These are phyloP conservation scores for Poeciliopsis occidentalis DNA, from an alignment of 2,113 vertebrate genomes.

Conservation along the genomic window DNA sequence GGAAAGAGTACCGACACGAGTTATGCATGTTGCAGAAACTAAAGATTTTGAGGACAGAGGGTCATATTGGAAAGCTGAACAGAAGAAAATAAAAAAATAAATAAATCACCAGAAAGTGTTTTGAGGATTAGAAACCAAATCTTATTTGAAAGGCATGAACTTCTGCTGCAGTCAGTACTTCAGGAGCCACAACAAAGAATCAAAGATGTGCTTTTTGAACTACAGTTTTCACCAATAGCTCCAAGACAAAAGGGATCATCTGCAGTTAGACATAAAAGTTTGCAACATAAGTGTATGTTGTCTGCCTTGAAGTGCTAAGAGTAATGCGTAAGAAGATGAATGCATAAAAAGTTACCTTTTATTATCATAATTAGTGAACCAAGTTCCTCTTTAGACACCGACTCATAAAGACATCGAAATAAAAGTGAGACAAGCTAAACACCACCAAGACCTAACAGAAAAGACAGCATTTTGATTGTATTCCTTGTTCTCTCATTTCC, in stretches of 20 bases:
- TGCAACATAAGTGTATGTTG: no score
- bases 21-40: no score
- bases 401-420: slow-evolving; percentile 61
- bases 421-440: slow-evolving; percentile 73
- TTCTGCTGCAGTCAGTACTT: neutral
- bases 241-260: no score
- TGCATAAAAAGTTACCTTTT: slow-evolving; percentile 78
- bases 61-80: neutral
- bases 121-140: no score
- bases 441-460: slow-evolving; percentile 73
- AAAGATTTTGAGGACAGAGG: neutral
- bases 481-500: slow-evolving; percentile 43
- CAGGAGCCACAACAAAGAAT: neutral
- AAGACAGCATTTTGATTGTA: slow-evolving; percentile 74
- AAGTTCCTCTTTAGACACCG: slow-evolving; percentile 54
- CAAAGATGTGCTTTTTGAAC: no score
- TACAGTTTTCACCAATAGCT: no score
- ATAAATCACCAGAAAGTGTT: no score
- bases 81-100: no score
- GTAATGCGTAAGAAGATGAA: slow-evolving; percentile 18
- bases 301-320: neutral
- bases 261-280: no score
- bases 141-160: no score
- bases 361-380: slow-evolving; percentile 56
- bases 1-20: no score